These are phyloP conservation scores for Stenotaenia linearis DNA, from an alignment of 2,888 invertebrate genomes.

Conservation along the genomic window DNA sequence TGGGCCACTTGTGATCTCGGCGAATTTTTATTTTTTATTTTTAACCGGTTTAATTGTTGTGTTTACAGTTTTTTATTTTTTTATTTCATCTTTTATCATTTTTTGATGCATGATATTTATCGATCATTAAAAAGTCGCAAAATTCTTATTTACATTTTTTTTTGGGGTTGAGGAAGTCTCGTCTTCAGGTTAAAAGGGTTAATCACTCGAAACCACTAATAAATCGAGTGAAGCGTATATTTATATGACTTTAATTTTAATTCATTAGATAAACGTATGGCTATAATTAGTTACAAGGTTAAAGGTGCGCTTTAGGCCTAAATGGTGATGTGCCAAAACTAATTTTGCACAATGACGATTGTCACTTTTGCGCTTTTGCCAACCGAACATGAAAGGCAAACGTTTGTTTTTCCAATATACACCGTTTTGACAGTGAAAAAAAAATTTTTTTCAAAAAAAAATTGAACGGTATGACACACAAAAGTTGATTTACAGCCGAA, in stretches of 20 bases:
- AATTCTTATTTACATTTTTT: too few species aligned
- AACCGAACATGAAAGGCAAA: neutral
- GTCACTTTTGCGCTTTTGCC: neutral
- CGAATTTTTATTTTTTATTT: too few species aligned
- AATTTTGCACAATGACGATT: neutral
- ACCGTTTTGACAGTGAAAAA: neutral
- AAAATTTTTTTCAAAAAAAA: neutral
- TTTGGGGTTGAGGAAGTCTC: too few species aligned
- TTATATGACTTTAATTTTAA: neutral
- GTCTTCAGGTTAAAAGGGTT: too few species aligned
- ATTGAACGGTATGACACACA: neutral
- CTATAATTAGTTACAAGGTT: neutral
- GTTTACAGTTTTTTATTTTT: too few species aligned
- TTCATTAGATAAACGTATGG: neutral
- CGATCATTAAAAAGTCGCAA: too few species aligned
- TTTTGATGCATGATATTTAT: too few species aligned
- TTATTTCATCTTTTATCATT: too few species aligned
- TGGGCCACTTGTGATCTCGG: too few species aligned
- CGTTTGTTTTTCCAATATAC: neutral
- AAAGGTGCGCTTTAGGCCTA: neutral
- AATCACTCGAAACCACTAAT: neutral
- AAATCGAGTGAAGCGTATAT: neutral
- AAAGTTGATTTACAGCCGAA: neutral
- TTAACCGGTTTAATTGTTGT: too few species aligned
- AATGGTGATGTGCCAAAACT: neutral